These are phyloP conservation scores for Aspidapion aeneum DNA, from an alignment of 2,888 invertebrate species.

Conservation along the genomic window DNA sequence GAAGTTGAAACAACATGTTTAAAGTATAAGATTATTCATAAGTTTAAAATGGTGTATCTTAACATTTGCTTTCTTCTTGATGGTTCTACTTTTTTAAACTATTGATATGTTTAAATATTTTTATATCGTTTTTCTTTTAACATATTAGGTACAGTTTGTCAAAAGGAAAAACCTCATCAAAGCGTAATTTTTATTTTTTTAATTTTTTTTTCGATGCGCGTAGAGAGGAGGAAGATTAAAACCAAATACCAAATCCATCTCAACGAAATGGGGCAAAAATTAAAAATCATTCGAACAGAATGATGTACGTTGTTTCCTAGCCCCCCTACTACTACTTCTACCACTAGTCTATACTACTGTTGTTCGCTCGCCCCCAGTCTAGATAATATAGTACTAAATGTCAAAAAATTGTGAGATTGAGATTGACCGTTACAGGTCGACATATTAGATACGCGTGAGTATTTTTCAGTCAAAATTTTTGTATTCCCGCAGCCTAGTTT, in stretches of 20 bases:
- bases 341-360: no score
- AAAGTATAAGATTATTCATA: no score
- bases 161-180: background rate
- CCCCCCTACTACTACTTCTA: background rate
- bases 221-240: conserved; percentile 46
- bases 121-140: no score
- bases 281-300: conserved; percentile 45
- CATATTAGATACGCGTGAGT: background rate
- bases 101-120: no score
- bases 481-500: background rate
- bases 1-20: no score
- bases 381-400: background rate
- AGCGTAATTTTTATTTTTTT: background rate
- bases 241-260: conserved; percentile 46
- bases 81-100: no score
- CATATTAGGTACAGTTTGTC: no score
- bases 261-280: conserved; percentile 40
- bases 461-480: background rate
- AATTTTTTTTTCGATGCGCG: conserved; percentile 13
- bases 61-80: no score
- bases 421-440: background rate
- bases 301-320: conserved; percentile 9
- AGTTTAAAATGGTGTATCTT: no score
- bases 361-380: background rate
- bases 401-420: background rate